phyloP scores from a whole-genome alignment of 2,797 vertebrate species.

The Acanthiza pusilla region DNA sequence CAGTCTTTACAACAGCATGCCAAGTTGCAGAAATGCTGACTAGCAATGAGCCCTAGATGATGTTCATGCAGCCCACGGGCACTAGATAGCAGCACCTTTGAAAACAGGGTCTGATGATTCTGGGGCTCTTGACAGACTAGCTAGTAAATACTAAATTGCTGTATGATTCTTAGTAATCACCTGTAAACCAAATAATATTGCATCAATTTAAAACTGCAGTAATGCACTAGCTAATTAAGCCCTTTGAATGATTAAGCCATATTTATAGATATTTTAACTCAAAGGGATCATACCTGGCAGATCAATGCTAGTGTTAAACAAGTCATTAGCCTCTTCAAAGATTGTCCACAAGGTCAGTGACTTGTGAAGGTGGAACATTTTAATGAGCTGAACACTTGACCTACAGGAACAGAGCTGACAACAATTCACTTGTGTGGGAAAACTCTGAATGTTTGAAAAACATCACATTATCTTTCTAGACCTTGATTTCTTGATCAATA shows the following conservation, averaged over 20 bases:
- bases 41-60: not conserved
- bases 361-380: constrained; percentile 34
- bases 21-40: not conserved
- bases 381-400: constrained; percentile 47
- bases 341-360: constrained; percentile 6
- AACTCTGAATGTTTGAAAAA: not conserved
- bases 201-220: not conserved
- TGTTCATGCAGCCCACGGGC: fast-evolving
- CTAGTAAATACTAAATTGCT: not conserved
- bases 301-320: constrained; percentile 44
- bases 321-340: constrained; percentile 47
- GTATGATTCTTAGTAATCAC: not conserved
- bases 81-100: not conserved
- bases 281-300: constrained; percentile 37
- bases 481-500: constrained; percentile 4
- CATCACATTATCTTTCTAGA: not conserved
- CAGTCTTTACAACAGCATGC: not conserved
- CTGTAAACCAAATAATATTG: not conserved
- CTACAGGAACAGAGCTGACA: not conserved
- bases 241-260: not conserved
- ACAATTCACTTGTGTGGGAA: not conserved
- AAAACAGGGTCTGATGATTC: not conserved
- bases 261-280: constrained; percentile 35
- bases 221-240: constrained; percentile 5
- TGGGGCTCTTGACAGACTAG: not conserved